Base-by-base conservation (phyloP, 2,888 invertebrate genomes). In the Hoplodrina blanda region DNA sequence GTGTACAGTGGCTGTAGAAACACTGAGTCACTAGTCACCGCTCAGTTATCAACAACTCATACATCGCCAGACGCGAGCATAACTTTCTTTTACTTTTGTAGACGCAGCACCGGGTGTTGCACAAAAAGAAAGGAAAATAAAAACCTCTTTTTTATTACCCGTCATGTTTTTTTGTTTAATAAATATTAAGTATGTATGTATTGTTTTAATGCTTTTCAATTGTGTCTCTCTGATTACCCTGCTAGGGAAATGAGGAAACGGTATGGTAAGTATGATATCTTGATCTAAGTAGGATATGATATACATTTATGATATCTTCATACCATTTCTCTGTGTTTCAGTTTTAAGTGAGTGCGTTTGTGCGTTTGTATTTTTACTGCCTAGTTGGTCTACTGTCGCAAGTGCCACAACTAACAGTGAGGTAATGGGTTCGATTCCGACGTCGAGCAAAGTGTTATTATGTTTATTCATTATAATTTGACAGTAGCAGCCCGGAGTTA, bases 21-120 rank as follows among this genome's bases (percentile, higher is more conserved):
- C 87, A 95, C 95, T 95, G 91, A 92, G 17, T 46, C 46, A 46
- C 46, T 6, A 17, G 46, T 4, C 46, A 46, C 46, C 46, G 11
- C 17, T 46, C 17, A 46, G 68, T 87, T 86, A 88, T 85, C 87
- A 89, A 82, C 83, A 80, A 81, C 78, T 82, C 84, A 87, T 87
- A 90, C 81, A 85, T 87, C 81, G 87, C 76, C 80, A 77, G 77
- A 75, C 76, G 73, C 75, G 79, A 57, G 76, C 84, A 84, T 86
- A 90, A 93, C 95, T 94, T 95, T 94, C 94, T 92, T 94, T 91
- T 88, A 83, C 83, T 59, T 70, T 53, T 62, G 65, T 72, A 37
- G 69, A 53, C 60, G 54, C 67, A 61, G 37, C 66, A 64, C 17
- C 44, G 65, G 52, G 59, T 62, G 76, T 65, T 76, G 37, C 30